Evolutionary conservation across 1,140 invertebrate genomes (phyloP).

Genomic region (Megalopta genalis): DNA sequence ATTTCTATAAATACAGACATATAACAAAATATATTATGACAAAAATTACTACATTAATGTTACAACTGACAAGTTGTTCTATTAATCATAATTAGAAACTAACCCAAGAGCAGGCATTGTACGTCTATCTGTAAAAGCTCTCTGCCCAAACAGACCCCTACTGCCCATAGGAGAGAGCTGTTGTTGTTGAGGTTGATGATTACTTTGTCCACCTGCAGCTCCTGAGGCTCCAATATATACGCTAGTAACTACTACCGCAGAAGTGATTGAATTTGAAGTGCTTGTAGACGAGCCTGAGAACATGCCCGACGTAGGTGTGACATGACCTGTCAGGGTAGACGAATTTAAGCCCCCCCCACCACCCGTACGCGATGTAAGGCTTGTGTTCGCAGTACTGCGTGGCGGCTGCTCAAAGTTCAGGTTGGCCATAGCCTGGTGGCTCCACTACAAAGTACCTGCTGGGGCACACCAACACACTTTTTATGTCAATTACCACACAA

Average conservation of each 20-base stretch:
- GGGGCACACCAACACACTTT: conserved; percentile 61
- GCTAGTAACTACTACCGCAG: conserved; percentile 75
- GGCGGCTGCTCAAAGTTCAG: conserved; percentile 90
- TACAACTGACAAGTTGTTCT: no score
- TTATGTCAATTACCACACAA: conserved; percentile 57
- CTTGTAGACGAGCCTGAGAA: conserved; percentile 81
- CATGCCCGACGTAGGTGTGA: conserved; percentile 85
- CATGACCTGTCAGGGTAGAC: conserved; percentile 85
- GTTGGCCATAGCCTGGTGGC: conserved; percentile 87
- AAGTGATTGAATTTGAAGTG: conserved; percentile 74
- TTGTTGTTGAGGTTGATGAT: conserved; percentile 80
- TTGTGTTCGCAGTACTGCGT: conserved; percentile 86
- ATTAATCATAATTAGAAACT: conserved; percentile 57
- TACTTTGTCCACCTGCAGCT: conserved; percentile 67
- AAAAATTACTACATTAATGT: no score
- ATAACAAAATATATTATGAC: no score
- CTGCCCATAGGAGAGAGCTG: conserved; percentile 84
- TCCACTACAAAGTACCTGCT: conserved; percentile 67
- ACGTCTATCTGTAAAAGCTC: conserved; percentile 88
- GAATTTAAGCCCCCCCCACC: conserved; percentile 81
- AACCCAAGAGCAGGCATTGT: conserved; percentile 86
- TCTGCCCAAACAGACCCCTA: conserved; percentile 86
- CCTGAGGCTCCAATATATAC: conserved; percentile 72
- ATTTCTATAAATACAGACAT: background rate
- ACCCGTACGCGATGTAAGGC: conserved; percentile 82